Evolutionary conservation across 1,140 invertebrate genomes (phyloP), one percentile per base, ranked within the genome.

Genomic region (Caenorhabditis tropicalis): DNA sequence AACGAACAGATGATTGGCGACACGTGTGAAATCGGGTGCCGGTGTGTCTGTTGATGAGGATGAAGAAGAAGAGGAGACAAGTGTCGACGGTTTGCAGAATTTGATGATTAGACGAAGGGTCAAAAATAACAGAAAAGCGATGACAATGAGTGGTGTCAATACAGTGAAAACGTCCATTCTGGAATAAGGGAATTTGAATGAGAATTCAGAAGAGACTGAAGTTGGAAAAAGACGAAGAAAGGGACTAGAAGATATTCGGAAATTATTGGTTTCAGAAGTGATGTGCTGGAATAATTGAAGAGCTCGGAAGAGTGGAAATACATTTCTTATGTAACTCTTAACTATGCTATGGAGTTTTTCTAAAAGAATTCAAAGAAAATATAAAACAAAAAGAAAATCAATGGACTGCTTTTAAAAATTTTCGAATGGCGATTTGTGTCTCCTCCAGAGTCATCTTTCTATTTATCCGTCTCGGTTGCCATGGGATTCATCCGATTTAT

Each of bases 1-100:
- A 29, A 74, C 65, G 65, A 74, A 74, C 65, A 74, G 65, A 74
- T 74, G 65, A 74, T 74, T 74, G 19, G 36, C 65, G 65, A 74
- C 65, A 39, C 65, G 65, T 43, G 65, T 43, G 65, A 74, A 74
- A 74, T 74, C 65, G 65, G 65, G 65, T 74, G 65, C 65, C 65
- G 43, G 36, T 1, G 65, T 74, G 65, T 74, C 65, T 74, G 58
- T n/a, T 19, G 58, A 33, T 0, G 65, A 24, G 7, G 65, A 39
- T n/a, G 65, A 39, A 9, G n/a, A 29, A 7, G 33, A 29, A n/a
- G 65, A 29, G 19, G 33, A n/a, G 33, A 29, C 29, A n/a, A 29
- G 24, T 9, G 36, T 7, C 21, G 29, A 33, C 19, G 65, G 65
- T 74, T 74, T 74, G 65, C 65, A 74, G 21, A 43, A 74, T 74